phyloP scores from a whole-genome alignment of 2,797 vertebrate species.

The Psittacula derbiana region DNA sequence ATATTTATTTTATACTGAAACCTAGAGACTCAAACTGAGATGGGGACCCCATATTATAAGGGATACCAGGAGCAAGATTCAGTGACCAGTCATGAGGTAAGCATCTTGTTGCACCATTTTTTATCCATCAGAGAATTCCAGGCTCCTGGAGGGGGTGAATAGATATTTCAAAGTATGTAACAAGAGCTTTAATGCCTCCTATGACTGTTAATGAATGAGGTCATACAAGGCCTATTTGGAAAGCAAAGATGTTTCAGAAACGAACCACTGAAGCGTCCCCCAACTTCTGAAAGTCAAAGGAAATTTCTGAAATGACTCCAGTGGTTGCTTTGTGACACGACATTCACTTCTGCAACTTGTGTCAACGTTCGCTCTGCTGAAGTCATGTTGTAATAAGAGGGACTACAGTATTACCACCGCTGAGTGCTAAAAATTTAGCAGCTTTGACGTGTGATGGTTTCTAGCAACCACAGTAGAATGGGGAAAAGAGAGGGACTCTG shows the following conservation, averaged over 20 bases:
- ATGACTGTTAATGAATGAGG: slow-evolving; percentile 6
- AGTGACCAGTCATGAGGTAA: not conserved
- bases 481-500: not conserved
- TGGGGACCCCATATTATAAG: not conserved
- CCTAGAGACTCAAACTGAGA: not conserved
- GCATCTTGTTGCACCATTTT: not conserved
- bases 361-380: not conserved
- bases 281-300: slow-evolving; percentile 1
- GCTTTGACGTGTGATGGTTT: not conserved
- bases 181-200: not conserved
- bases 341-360: not conserved
- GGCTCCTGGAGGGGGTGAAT: slow-evolving; percentile 3
- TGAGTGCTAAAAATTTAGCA: not conserved
- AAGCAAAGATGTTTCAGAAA: slow-evolving; percentile 28
- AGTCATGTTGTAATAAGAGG: not conserved
- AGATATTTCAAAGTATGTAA: not conserved
- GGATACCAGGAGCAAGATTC: not conserved
- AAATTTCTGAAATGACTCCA: slow-evolving; percentile 18
- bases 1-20: not conserved
- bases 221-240: slow-evolving; percentile 18
- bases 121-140: slow-evolving; percentile 42
- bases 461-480: not conserved
- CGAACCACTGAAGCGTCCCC: not conserved
- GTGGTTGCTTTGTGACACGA: not conserved
- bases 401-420: not conserved